Evolutionary conservation across 2,797 vertebrate species (phyloP).

Genomic region (Salmo trutta): DNA sequence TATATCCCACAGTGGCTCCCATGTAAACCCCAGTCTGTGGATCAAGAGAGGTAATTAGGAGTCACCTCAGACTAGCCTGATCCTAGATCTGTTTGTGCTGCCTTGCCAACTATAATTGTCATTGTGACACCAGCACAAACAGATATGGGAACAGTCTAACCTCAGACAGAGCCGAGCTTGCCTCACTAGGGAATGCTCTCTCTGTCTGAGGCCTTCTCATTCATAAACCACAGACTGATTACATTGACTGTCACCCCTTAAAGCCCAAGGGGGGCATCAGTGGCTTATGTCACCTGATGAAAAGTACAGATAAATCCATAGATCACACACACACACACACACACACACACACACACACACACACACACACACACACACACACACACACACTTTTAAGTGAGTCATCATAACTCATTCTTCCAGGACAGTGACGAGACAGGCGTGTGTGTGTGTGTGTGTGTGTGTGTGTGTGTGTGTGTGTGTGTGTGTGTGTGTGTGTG

Average conservation of each 20-base stretch:
- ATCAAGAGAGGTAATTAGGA: neutral
- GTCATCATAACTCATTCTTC: neutral
- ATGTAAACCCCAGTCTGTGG: no score
- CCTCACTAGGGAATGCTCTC: no score
- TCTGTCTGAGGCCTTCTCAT: neutral
- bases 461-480: neutral
- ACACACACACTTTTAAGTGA: neutral
- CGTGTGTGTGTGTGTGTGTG: neutral
- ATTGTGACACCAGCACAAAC: no score
- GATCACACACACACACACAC: neutral
- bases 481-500: neutral
- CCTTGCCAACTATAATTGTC: neutral
- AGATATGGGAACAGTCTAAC: no score
- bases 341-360: slow-evolving; percentile 14
- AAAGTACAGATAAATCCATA: neutral
- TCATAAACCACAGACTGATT: neutral
- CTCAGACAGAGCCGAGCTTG: no score
- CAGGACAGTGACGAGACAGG: neutral
- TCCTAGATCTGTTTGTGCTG: neutral
- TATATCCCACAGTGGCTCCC: neutral
- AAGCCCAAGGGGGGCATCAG: neutral
- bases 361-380: slow-evolving; percentile 7
- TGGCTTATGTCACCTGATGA: neutral
- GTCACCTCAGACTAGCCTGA: neutral
- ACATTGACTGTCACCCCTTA: neutral